Evolutionary conservation across 2,113 vertebrate genomes (phyloP).

Genomic region (Jaculus jaculus): DNA sequence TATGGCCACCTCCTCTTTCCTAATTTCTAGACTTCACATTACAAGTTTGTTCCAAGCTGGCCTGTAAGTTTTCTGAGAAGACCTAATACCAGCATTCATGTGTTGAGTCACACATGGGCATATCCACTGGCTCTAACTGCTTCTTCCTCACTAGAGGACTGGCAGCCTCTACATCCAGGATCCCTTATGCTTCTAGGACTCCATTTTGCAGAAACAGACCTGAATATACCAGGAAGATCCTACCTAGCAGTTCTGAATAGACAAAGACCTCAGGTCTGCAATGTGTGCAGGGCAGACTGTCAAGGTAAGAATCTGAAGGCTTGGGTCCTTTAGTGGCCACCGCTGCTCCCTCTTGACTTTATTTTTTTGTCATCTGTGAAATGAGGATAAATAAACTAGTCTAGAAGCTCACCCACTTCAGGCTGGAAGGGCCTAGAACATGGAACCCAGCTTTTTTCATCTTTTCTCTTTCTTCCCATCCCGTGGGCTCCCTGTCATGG

Average conservation of each 20-base stretch:
- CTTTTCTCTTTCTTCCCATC: neutral
- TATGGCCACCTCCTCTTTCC: neutral
- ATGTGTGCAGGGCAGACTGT: neutral
- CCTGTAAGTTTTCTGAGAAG: neutral
- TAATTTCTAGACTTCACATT: neutral
- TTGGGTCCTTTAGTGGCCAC: neutral
- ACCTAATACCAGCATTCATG: neutral
- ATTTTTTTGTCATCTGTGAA: neutral
- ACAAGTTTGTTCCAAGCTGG: neutral
- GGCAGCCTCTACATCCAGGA: neutral
- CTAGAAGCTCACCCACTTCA: neutral
- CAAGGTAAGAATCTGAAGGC: neutral
- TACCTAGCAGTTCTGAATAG: neutral
- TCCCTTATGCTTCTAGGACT: neutral
- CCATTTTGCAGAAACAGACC: neutral
- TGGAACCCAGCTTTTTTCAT: neutral
- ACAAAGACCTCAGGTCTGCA: neutral
- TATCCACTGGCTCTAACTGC: neutral
- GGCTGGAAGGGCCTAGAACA: neutral
- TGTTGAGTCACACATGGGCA: neutral
- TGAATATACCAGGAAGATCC: neutral
- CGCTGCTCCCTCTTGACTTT: neutral
- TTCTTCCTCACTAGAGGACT: neutral
- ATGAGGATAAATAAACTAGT: neutral
- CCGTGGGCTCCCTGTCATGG: neutral